Base-by-base conservation (phyloP, 2,888 invertebrate species). In the Sipha maydis region DNA sequence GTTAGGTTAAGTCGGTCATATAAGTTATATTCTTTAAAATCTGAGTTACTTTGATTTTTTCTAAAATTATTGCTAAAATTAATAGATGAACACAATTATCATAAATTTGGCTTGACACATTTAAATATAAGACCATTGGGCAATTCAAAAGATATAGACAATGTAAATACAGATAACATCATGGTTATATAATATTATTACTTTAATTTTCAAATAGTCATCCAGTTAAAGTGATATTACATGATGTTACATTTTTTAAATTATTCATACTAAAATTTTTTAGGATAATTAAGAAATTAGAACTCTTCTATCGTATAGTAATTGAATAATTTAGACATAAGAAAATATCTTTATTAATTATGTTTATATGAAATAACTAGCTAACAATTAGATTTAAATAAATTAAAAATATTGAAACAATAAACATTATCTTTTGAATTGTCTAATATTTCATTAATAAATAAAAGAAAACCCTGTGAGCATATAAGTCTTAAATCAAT, bases 401-500 rank as follows among this genome's bases (percentile, higher is more conserved):
- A 61, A 73, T 48, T 41, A 31, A 41, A 82, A 25, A 28, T 41
- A 7, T 67, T 82, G 41, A 28, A 21, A 82, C 14, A 14, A 75
- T 5, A 21, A 76, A 31, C 31, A 28, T 11, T 67, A 85, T 54
- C n/a, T 69, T 78, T 78, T 78, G 34, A 78, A 85, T 85, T 85
- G 25, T 71, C 28, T 31, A 48, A 14, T n/a, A 31, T 77, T 77
- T 85, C 4, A 73, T 28, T 79, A 73, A 38, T 73, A 79, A 73
- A 67, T 75, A 82, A 88, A 76, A 75, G 19, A 1, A 79, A 85
- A 88, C 88, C 80, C 88, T 88, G 88, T 82, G 88, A 82, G 80
- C 56, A 82, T 5, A 31, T 69, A 38, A 71, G 34, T 88, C 67
- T 54, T 69, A 48, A 4, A 83, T 21, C 54, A 25, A 28, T 14